A percentile compares a stretch with the other conserved stretches of the same genome.
These are phyloP conservation scores for Galerucella nymphaeae DNA, from an alignment of 2,888 invertebrate genomes.

Conservation along the genomic window DNA sequence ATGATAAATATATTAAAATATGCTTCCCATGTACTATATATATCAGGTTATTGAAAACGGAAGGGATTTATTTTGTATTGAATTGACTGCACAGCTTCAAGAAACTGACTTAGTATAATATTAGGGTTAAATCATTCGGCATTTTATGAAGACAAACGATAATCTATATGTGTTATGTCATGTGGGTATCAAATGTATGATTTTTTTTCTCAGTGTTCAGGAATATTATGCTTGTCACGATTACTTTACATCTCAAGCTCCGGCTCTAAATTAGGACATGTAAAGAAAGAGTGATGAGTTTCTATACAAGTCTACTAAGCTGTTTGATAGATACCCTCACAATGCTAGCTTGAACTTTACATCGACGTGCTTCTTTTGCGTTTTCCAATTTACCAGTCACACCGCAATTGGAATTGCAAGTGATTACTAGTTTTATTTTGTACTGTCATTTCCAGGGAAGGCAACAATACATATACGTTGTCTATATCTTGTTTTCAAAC, in stretches of 20 bases:
- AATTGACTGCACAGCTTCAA: neutral
- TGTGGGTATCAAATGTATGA: too few relatives aligned
- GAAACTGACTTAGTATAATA: neutral
- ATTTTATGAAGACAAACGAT: too few relatives aligned
- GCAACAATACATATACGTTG: neutral
- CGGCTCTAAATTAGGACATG: too few relatives aligned
- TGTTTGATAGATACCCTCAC: neutral
- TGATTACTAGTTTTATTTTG: slow-evolving; percentile 4
- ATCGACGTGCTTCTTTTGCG: neutral
- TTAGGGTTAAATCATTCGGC: too few relatives aligned
- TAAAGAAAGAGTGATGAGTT: too few relatives aligned
- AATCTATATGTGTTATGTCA: too few relatives aligned
- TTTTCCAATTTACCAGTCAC: slow-evolving; percentile 2
- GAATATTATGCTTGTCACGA: too few relatives aligned
- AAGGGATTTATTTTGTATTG: neutral
- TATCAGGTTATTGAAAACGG: slow-evolving; percentile 18
- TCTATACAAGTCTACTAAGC: neutral
- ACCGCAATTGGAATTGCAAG: slow-evolving; percentile 4
- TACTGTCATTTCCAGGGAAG: neutral
- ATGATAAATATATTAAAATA: slow-evolving; percentile 30
- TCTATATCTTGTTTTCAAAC: too few relatives aligned
- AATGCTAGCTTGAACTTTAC: neutral
- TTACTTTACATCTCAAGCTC: too few relatives aligned
- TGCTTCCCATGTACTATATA: slow-evolving; percentile 28
- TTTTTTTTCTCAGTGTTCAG: too few relatives aligned